Percentiles rank a stretch among this genome's conserved stretches.
Evolutionary conservation across 2,113 vertebrate species (phyloP).

Genomic region (Engystomops pustulosus): DNA sequence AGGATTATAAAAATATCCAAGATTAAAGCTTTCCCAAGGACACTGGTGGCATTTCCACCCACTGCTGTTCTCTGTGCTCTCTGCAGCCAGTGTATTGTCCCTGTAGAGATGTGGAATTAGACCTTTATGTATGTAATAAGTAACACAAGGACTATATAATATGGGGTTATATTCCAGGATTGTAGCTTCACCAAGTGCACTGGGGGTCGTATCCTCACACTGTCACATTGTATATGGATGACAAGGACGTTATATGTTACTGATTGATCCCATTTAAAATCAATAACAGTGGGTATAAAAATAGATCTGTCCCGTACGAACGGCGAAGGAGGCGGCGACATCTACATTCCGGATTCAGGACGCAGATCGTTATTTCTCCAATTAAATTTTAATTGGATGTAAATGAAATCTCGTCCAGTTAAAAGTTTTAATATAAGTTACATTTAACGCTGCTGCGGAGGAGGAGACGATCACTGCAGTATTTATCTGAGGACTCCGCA

Average conservation of each 20-base stretch:
- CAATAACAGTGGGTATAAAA: not conserved
- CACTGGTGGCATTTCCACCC: no score
- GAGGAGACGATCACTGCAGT: not conserved
- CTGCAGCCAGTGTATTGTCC: no score
- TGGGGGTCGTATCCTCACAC: no score
- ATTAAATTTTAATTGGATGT: slow-evolving; percentile 13
- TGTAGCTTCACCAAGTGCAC: no score
- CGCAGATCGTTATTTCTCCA: not conserved
- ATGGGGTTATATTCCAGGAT: no score
- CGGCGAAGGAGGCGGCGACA: not conserved
- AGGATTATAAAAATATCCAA: no score
- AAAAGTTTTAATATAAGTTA: slow-evolving; percentile 9
- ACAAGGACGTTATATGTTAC: not conserved
- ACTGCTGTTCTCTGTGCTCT: no score
- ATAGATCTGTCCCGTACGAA: not conserved
- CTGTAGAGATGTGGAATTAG: no score
- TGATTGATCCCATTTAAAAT: slow-evolving; percentile 10
- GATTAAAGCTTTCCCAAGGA: no score
- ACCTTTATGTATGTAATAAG: no score
- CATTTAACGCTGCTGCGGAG: not conserved
- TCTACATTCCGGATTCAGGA: not conserved
- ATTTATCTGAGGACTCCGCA: not conserved
- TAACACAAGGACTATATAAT: no score
- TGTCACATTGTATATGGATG: not conserved
- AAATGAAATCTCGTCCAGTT: not conserved